phyloP scores from a whole-genome alignment of 2,797 vertebrate genomes.

The Spheniscus humboldti region DNA sequence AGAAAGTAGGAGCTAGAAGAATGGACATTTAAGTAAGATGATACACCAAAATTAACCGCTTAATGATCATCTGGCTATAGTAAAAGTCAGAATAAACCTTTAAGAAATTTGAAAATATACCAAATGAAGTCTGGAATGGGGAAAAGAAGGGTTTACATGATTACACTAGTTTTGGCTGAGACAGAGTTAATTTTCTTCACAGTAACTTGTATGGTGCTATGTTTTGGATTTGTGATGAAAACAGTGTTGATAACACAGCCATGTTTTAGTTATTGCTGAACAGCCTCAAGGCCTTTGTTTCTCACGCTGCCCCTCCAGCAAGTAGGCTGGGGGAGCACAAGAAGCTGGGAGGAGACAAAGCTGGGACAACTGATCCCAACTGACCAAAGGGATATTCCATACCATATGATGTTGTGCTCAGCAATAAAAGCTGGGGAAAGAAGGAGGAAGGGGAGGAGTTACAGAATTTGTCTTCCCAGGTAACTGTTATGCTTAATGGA shows the following conservation, averaged over 20 bases:
- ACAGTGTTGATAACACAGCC: not conserved
- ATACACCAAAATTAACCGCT: not conserved
- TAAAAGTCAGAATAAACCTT: not conserved
- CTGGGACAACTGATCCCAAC: not conserved
- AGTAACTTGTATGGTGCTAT: not conserved
- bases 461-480: not conserved
- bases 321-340: not conserved
- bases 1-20: not conserved
- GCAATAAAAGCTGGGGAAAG: not conserved
- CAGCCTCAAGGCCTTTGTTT: not conserved
- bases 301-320: not conserved
- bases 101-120: not conserved
- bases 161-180: not conserved
- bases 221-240: not conserved
- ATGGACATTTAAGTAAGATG: not conserved
- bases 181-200: not conserved
- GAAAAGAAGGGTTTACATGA: not conserved
- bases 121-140: not conserved
- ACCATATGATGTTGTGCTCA: not conserved
- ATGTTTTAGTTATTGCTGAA: not conserved
- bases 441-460: not conserved
- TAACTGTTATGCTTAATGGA: not conserved
- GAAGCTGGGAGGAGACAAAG: not conserved
- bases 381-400: not conserved
- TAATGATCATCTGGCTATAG: not conserved